Evolutionary conservation across 2,797 vertebrate species (phyloP), one percentile per base, ranked within the genome.

Genomic region (Poecilia gillii): DNA sequence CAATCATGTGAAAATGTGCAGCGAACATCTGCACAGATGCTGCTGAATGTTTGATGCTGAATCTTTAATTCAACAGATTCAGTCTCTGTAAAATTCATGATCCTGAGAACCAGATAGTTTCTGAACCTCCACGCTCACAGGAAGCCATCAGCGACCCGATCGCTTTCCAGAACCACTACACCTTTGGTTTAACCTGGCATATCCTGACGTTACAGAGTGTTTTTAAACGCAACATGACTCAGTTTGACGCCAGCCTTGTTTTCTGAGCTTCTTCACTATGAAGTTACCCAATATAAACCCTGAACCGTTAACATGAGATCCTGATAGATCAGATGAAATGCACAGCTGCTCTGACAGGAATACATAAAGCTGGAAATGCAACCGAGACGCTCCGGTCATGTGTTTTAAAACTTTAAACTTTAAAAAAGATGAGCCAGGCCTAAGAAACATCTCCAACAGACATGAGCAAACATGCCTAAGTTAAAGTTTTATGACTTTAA

Each of bases 31-130:
- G 66, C 36, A 70, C 33, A 51, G 23, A 46, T 51, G 62, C 23
- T 72, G 51, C 78, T 89, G 36, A 84, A 88, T 87, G 59, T 85
- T 88, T 91, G n/a, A 87, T 88, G 79, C 0, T 41, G 72, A 76
- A 76, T 81, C 59, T 41, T 68, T 43, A 41, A 70, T 70, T 70
- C 36, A 41, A 23, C 23, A 13, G 66, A 70, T 70, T 43, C 20
- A 41, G 18, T 2, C 39, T 5, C 41, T 70, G 66, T 70, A 70
- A 70, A 70, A 75, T 88, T 88, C 11, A 90, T 82, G 75, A 81
- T 1, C 23, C 53, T 77, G 73, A 57, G 55, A 47, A 84, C 80
- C n/a, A 79, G 79, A 76, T 55, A 81, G 70, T 1, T 49, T 31
- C 16, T 49, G 7, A 33, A 36, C 3, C 9, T 41, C 11, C 33